Base-by-base conservation (phyloP, 2,113 vertebrate species). In the Emydura subglobosa region DNA sequence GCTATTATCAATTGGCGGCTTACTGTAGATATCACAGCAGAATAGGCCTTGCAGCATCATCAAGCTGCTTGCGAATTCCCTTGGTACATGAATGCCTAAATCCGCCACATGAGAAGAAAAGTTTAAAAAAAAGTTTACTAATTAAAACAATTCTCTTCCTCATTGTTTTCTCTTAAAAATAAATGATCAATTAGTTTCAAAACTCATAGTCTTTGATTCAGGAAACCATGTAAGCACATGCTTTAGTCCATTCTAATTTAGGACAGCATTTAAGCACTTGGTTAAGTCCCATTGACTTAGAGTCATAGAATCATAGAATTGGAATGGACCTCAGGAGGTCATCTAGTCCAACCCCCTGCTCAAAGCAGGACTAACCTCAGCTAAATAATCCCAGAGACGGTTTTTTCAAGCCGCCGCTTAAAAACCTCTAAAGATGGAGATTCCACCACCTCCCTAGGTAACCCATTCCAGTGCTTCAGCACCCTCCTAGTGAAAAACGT, bases 191-290 rank as follows among this genome's bases (percentile, higher is more conserved):
- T 74, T 44, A 74, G 21, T 42, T 74, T 78, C 42, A 78, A 44
- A 44, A 22, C 79, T 13, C 1, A 3, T 42, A 31, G 2, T 53
- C 74, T 82, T 80, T 87, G 39, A 72, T 89, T 94, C 24, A 90
- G 86, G 17, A 50, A 87, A n/a, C 68, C 44, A 7, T 39, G 22
- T 0, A 2, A 4, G 0, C 88, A 2, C 61, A 19, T 53, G 3
- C n/a, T 39, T 55, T 59, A 49, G 65, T 76, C 72, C 42, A 79
- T 24, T 8, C 0, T 6, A 54, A 4, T n/a, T 39, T n/a, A 47
- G 85, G 87, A 49, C 24, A 85, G 12, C 10, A 61, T 1, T 42
- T 61, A 8, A 88, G 53, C 1, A 2, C 27, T 17, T 4, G 1
- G 34, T 25, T 82, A 74, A 51, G 13, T 74, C 84, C 12, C 27